Base-by-base conservation (phyloP, 2,888 invertebrate genomes). In the Barypeithes pellucidus region DNA sequence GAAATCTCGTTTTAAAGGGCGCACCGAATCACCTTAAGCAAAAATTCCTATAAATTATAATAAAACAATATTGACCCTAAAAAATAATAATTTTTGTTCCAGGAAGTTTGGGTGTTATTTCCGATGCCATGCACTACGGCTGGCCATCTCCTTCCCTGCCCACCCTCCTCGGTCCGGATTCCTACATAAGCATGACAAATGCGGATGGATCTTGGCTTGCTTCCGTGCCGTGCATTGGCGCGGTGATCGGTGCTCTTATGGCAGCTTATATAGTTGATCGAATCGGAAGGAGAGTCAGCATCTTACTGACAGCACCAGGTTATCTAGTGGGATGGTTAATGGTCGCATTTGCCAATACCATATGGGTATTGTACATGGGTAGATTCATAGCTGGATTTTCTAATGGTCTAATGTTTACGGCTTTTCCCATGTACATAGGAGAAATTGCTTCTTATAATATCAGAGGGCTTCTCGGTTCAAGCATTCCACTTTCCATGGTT, bases 211-310 rank as follows among this genome's bases (percentile, higher is more conserved):
- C 91, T 79, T 91, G 91, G 91, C 88, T 91, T 81, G 90, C 90
- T 0, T 91, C 91, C 52, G 89, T 92, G 81, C 90, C 90, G 83
- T 88, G 91, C 75, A 85, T 92, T 57, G 92, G 91, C 76, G 90
- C 90, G 0, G 88, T 91, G 12, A 62, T 67, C 43, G 91, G 91
- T 24, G 90, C 90, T 12, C 81, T 91, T 2, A 86, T 91, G 29
- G 89, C 91, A 8, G 92, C 91, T 20, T 87, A 90, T 80, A 84
- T 90, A 72, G 90, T 92, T 59, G 91, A 93, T 82, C 86, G 88
- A 75, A 87, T 91, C 67, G 93, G 93, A 14, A 87, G 93, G 14
- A 92, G 92, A 81, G 88, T 87, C 5, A 89, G 90, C 33, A 87
- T 92, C 36, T 86, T 92, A 22, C 81, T 91, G 43, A 88, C 90